Evolutionary conservation across 2,113 vertebrate species (phyloP), one percentile per base, ranked within the genome.

Genomic region (Ovibos moschatus): DNA sequence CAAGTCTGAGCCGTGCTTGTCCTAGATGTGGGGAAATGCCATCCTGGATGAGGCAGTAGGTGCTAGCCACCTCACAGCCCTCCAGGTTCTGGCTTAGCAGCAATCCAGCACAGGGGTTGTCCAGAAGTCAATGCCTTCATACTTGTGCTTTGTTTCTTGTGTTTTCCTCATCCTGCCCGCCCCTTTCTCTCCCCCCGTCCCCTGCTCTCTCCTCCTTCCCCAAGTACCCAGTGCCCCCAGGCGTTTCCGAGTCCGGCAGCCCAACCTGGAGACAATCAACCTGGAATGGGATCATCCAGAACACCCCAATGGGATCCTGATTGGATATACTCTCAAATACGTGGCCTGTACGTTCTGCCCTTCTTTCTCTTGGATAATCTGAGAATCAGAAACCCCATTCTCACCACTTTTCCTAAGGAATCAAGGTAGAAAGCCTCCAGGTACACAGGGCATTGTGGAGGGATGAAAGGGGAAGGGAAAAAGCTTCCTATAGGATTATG

Each of bases 281-380:
- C 98, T 99, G 97, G 99, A 99, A 83, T 99, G 99, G 99, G 99
- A 99, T 36, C 99, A 99, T 89, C 99, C 99, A 10, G 98, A 99
- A 33, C 99, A 99, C 96, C 99, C 99, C 86, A 99, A 99, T 7
- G 99, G 99, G 71, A 98, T 99, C 97, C 98, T 99, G 98, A 99
- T 98, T 6, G 99, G 99, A 98, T 99, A 99, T 98, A 99, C 92
- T 19, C 99, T 99, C 43, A 99, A 98, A 62, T 99, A 99, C 82
- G 98, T 99, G n/a, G 98, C 99, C 99, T 99, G 99, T 99, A 99
- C 58, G 99, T 99, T 58, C 96, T 36, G 1, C 62, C 23, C 36
- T 71, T 71, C 43, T 51, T 76, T 57, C 57, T 43, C 76, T 62
- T 43, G 27, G 36, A 9, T 50, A 64, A n/a, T 33, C 81, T 36